Evolutionary conservation across 2,113 vertebrate species (phyloP).

Genomic region (Prunella fulvescens): DNA sequence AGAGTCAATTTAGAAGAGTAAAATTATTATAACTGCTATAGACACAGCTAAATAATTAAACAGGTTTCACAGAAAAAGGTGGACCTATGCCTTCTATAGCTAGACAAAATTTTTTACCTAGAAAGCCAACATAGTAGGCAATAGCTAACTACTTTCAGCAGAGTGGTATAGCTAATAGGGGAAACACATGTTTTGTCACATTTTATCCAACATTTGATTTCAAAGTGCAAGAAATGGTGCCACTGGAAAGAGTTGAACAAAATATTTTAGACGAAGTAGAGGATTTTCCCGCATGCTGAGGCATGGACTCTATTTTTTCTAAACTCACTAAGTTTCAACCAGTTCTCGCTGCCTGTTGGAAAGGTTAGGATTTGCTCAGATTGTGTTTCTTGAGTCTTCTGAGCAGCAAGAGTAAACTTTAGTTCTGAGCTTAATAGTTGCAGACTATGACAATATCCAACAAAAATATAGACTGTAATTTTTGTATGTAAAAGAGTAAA

Average conservation of each 20-base stretch:
- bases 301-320: not conserved
- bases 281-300: not conserved
- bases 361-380: not conserved
- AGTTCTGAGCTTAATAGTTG: not conserved
- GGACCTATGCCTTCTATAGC: not conserved
- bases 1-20: not conserved
- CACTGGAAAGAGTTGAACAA: not conserved
- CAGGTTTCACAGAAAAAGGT: not conserved
- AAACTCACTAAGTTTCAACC: not conserved
- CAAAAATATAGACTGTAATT: slow-evolving; percentile 1
- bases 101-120: not conserved
- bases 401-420: not conserved
- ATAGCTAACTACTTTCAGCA: not conserved
- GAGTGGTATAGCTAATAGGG: not conserved
- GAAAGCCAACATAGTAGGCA: not conserved
- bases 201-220: not conserved
- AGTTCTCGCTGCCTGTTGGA: not conserved
- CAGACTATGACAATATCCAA: not conserved
- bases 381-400: not conserved
- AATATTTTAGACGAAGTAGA: not conserved
- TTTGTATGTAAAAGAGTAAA: slow-evolving; percentile 21
- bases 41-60: not conserved
- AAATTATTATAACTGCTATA: not conserved
- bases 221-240: not conserved
- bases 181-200: not conserved